Conservation (phyloP, 2,888 invertebrate species). For the Cyaniris semiargus region DNA sequence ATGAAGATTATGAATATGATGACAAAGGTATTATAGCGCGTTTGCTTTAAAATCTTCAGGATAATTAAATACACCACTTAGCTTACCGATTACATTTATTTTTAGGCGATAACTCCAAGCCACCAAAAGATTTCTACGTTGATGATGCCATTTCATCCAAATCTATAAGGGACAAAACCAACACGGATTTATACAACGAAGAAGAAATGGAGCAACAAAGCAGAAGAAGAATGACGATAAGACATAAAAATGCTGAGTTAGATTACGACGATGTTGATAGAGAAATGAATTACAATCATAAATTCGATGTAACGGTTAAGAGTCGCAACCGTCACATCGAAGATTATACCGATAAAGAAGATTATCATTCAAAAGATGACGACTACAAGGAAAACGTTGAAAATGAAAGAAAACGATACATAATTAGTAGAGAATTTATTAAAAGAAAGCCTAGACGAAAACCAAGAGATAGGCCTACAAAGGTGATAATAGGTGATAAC, state of each 20-base stretch:
- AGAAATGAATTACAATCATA: not conserved
- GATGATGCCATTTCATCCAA: not conserved
- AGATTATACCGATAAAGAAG: not conserved
- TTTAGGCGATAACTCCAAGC: slow-evolving; percentile 22
- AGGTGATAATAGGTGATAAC: slow-evolving; percentile 31
- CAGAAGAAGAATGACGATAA: not conserved
- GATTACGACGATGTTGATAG: not conserved
- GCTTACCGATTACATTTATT: not conserved
- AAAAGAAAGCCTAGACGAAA: slow-evolving; percentile 53
- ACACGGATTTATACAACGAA: slow-evolving; percentile 41
- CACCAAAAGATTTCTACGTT: not conserved
- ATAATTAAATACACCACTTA: too few species aligned
- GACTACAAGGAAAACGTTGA: slow-evolving; percentile 44
- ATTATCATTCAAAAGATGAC: slow-evolving; percentile 39
- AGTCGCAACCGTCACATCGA: not conserved
- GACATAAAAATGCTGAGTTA: not conserved
- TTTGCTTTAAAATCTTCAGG: too few species aligned
- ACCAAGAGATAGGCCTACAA: slow-evolving; percentile 52
- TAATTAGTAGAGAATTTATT: slow-evolving; percentile 45
- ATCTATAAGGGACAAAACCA: slow-evolving; percentile 6
- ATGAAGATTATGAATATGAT: slow-evolving; percentile 14
- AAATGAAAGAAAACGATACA: slow-evolving; percentile 43
- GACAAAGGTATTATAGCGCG: not conserved
- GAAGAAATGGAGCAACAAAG: slow-evolving; percentile 33
- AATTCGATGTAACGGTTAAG: not conserved